phyloP scores from a whole-genome alignment of 2,888 invertebrate species.

The Caenorhabditis sp. region DNA sequence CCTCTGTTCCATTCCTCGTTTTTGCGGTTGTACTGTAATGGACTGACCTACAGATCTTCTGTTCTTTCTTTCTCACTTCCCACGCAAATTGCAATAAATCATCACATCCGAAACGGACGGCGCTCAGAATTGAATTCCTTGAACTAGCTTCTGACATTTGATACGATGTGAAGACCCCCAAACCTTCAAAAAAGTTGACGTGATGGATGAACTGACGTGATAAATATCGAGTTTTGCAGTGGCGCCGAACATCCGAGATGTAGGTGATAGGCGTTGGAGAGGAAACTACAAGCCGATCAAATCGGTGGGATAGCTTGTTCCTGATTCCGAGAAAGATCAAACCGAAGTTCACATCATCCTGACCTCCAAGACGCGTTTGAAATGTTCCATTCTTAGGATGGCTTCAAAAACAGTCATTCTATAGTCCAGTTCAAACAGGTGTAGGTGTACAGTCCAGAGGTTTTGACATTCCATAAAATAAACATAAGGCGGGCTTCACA shows the following conservation, averaged over 20 bases:
- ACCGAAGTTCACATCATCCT: neutral
- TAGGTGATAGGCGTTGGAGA: constrained; percentile 14
- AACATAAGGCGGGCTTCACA: constrained; percentile 50
- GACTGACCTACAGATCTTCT: constrained; percentile 20
- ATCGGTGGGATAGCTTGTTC: too few relatives aligned
- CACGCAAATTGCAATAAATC: constrained; percentile 33
- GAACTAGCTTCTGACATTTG: constrained; percentile 12
- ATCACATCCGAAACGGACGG: constrained; percentile 9
- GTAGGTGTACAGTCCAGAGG: constrained; percentile 43
- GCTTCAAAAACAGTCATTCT: constrained; percentile 9
- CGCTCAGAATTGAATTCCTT: constrained; percentile 14
- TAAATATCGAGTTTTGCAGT: constrained; percentile 41
- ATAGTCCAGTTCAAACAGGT: constrained; percentile 39
- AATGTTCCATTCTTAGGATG: neutral
- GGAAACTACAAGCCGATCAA: constrained; percentile 34
- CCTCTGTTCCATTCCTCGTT: too few relatives aligned
- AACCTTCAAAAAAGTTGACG: constrained; percentile 4
- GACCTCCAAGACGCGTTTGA: neutral
- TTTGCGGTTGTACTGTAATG: neutral
- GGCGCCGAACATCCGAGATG: neutral
- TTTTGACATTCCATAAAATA: constrained; percentile 53
- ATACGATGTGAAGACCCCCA: neutral
- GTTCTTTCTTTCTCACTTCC: constrained; percentile 4
- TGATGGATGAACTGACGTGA: constrained; percentile 44
- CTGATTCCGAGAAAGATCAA: neutral